These are phyloP conservation scores for Campoplex nolae DNA, from an alignment of 2,888 invertebrate species.

Conservation along the genomic window DNA sequence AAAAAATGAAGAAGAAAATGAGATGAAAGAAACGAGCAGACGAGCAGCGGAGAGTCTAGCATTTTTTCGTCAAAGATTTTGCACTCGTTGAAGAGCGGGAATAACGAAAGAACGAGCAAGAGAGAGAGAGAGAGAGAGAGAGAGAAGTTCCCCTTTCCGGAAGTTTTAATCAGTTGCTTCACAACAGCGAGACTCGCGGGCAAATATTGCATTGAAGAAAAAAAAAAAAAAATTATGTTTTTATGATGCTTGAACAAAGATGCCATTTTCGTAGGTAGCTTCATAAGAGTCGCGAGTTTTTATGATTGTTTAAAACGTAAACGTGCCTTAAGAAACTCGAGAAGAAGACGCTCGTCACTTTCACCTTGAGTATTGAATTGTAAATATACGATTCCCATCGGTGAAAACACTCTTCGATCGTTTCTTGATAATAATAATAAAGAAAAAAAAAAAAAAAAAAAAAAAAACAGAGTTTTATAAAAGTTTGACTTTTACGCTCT, in stretches of 20 bases:
- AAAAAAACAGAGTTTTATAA: background rate
- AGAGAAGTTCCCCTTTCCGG: slow-evolving; percentile 39
- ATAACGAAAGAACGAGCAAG: background rate
- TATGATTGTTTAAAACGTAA: background rate
- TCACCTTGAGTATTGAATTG: slow-evolving; percentile 57
- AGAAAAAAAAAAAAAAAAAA: background rate
- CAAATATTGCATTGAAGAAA: slow-evolving; percentile 24
- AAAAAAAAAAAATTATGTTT: background rate
- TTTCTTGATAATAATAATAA: background rate
- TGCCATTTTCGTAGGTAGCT: background rate
- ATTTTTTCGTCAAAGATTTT: slow-evolving; percentile 8
- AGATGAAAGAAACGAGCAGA: background rate
- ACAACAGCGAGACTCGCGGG: slow-evolving; percentile 10
- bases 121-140: background rate
- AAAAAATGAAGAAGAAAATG: background rate
- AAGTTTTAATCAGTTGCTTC: slow-evolving; percentile 54
- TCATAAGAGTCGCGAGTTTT: background rate
- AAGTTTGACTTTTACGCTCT: slow-evolving; percentile 17
- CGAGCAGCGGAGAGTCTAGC: background rate
- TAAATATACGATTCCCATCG: slow-evolving; percentile 19
- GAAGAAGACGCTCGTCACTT: slow-evolving; percentile 46
- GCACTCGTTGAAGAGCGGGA: slow-evolving; percentile 18
- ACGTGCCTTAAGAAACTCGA: slow-evolving; percentile 9
- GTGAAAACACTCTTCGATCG: slow-evolving; percentile 23
- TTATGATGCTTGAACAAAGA: background rate